Evolutionary conservation across 2,113 vertebrate species (phyloP).

Genomic region (Bujurquina vittata): DNA sequence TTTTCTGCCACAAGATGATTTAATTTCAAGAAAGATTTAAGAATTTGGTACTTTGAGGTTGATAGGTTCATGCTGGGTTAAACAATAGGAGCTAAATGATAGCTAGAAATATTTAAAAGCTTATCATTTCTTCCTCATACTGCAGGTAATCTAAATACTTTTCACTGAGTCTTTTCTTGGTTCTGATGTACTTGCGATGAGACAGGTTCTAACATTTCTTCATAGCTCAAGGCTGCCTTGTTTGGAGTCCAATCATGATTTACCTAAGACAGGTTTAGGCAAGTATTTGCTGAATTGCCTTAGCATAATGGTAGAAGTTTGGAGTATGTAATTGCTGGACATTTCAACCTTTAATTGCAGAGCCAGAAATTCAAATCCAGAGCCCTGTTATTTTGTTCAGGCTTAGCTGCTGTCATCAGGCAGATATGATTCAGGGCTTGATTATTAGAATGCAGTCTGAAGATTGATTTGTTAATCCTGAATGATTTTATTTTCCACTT

Average conservation of each 20-base stretch:
- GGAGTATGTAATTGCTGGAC: not conserved
- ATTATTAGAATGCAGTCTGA: not conserved
- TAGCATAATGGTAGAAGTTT: not conserved
- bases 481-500: not conserved
- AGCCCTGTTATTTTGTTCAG: not conserved
- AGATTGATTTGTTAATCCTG: not conserved
- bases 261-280: conserved; percentile 17
- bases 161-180: not conserved
- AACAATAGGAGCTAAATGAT: not conserved
- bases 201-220: not conserved
- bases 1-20: not conserved
- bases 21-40: not conserved
- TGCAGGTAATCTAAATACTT: not conserved
- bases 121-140: not conserved
- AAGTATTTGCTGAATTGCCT: not conserved
- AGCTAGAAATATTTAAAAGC: not conserved
- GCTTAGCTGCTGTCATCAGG: not conserved
- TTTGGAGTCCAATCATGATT: not conserved
- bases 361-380: not conserved
- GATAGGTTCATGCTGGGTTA: not conserved
- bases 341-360: not conserved
- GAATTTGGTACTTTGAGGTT: not conserved
- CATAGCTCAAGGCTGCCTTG: conserved; percentile 29
- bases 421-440: not conserved
- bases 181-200: not conserved